Base-by-base conservation (phyloP, 2,797 vertebrate genomes). In the Vultur gryphus region DNA sequence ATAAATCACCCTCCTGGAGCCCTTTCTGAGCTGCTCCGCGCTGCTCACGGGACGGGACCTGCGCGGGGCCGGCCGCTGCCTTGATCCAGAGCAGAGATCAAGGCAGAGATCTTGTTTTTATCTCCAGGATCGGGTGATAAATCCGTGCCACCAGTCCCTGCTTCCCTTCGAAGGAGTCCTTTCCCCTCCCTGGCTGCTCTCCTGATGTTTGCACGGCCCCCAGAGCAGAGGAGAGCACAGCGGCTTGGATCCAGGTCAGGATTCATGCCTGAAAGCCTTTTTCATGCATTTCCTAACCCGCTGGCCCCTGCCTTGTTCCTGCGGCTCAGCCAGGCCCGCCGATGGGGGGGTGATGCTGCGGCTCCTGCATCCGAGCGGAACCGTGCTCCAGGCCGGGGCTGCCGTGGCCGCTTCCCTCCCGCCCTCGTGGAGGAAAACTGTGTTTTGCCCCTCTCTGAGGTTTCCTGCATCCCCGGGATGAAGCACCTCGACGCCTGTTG, bases 351-450 rank as follows among this genome's bases (percentile, higher is more conserved):
- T 11, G 84, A 26, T 28, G 43, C 28, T 70, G 72, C 4, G 3
- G 77, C 44, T 91, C 59, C 84, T 64, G 58, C 33, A 18, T 13
- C 69, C 11, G 1, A 55, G 52, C 24, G 7, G 79, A 49, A 64
- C 29, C 1, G 0, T 3, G 3, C 46, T 51, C 14, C 3, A 6
- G 37, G n/a, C 52, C 0, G 0, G 65, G 59, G 51, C 59, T 81
- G 35, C 62, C 4, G 5, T 5, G 0, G 73, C 69, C 0, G 0
- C 61, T 39, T 73, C 48, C 31, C 66, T 75, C 29, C 43, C 7
- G 3, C 26, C 72, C 58, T 48, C 12, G 1, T 0, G 0, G 39
- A 67, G 19, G 9, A 62, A 84, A 87, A 21, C 1, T 1, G 1
- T 19, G 44, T 0, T 55, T 33, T 51, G n/a, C 33, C 58, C 26